Evolutionary conservation across 2,113 vertebrate species (phyloP), one percentile per base, ranked within the genome.

Genomic region (Falcunculus frontatus): DNA sequence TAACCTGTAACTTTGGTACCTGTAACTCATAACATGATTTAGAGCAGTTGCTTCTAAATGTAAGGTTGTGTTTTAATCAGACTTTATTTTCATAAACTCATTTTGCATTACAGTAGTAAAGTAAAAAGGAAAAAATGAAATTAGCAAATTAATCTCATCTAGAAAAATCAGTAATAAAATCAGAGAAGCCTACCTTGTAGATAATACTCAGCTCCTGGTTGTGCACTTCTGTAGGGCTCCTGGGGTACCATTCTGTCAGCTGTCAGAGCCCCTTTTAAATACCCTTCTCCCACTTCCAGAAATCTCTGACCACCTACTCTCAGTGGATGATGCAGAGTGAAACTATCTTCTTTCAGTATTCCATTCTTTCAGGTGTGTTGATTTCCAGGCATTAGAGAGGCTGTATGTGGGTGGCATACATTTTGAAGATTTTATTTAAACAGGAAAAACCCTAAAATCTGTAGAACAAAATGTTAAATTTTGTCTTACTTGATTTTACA

Each of bases 331-430:
- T 91, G 42, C 44, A 95, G 33, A 96, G 46, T 94, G 95, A 97
- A 96, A 95, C 87, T 92, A 52, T 7, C 44, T 94, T 50, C 94
- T 97, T 97, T 97, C 96, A 95, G 22, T 82, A 95, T 95, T 82
- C 60, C 49, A 73, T 77, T 64, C 75, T 37, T 93, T 83, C 93
- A 87, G 63, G 77, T 91, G 44, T 79, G 70, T 26, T 77, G 57
- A 95, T 94, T 97, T 97, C 96, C 91, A 94, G 93, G 91, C 37
- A 95, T 57, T 27, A 56, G 42, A 63, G 57, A 53, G 14, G 8
- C 10, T 86, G 11, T 57, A 59, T 46, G 92, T 96, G 88, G 95
- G 95, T 89, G 87, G 33, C 42, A 84, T 4, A 39, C 1, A 1
- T 60, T 57, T 73, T 42, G 37, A 53, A 74, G 23, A 21, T 90